Evolutionary conservation across 1,140 invertebrate genomes (phyloP).

Genomic region (Palaemon carinicauda): DNA sequence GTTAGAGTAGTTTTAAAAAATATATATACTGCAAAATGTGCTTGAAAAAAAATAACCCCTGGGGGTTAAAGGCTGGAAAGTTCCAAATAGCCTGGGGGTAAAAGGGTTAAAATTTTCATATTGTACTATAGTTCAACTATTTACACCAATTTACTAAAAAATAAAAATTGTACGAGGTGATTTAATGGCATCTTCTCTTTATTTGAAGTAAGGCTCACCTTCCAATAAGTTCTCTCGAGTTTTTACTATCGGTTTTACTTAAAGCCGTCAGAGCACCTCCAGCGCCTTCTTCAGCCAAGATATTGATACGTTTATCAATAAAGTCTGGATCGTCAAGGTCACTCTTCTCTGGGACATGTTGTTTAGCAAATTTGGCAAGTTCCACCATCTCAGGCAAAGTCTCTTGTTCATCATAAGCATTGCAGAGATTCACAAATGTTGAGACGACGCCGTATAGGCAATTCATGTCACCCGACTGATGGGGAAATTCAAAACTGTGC

Average conservation of each 20-base stretch:
- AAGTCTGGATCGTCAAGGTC: slow-evolving; percentile 93
- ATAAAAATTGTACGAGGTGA: no score
- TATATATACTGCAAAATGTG: no score
- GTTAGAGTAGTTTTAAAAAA: no score
- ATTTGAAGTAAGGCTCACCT: slow-evolving; percentile 62
- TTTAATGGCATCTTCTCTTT: no score
- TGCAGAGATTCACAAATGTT: slow-evolving; percentile 95
- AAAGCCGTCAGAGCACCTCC: slow-evolving; percentile 88
- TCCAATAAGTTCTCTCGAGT: slow-evolving; percentile 87
- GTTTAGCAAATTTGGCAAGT: slow-evolving; percentile 98
- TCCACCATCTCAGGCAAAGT: slow-evolving; percentile 96
- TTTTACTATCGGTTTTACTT: slow-evolving; percentile 91
- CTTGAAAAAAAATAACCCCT: no score
- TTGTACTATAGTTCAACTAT: no score
- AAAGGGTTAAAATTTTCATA: no score
- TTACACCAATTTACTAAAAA: no score
- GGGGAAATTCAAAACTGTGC: not conserved
- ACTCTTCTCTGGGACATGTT: slow-evolving; percentile 98
- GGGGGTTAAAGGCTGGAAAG: no score
- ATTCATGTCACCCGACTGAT: slow-evolving; percentile 76
- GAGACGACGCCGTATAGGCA: slow-evolving; percentile 92
- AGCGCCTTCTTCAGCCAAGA: slow-evolving; percentile 85
- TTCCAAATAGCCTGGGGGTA: no score
- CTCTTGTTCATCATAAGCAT: slow-evolving; percentile 98
- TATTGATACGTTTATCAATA: slow-evolving; percentile 81